These are phyloP conservation scores for Tribolium castaneum DNA, from an alignment of 1,140 invertebrate species.

Conservation along the genomic window DNA sequence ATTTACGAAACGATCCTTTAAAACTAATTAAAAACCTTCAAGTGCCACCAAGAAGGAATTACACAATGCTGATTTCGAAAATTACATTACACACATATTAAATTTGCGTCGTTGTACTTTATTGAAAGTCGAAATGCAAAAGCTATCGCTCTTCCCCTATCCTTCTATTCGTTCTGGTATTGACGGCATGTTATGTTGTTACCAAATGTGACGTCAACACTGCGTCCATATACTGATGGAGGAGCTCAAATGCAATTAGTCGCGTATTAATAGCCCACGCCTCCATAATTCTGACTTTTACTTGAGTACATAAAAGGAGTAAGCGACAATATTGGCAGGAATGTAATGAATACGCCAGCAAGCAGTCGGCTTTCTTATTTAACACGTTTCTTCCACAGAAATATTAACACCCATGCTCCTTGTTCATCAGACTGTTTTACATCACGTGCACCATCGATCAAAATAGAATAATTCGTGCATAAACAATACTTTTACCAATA, in stretches of 20 bases:
- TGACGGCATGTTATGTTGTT: slow-evolving; percentile 18
- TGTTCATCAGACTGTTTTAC: too few relatives aligned
- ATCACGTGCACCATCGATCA: too few relatives aligned
- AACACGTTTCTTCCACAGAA: background rate
- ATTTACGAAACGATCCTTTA: background rate
- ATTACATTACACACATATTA: slow-evolving; percentile 16
- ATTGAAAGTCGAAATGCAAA: slow-evolving; percentile 22
- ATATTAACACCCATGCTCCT: background rate
- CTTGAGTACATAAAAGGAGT: background rate
- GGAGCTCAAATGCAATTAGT: slow-evolving; percentile 20
- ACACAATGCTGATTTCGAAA: background rate
- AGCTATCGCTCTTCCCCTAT: background rate
- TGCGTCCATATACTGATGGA: slow-evolving; percentile 1
- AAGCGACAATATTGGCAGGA: background rate
- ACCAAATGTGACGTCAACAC: slow-evolving; percentile 23
- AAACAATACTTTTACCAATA: background rate
- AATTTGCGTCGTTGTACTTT: slow-evolving; percentile 20
- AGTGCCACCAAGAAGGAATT: background rate
- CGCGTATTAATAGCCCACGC: slow-evolving; percentile 3
- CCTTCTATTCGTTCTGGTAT: background rate
- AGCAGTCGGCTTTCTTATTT: too few relatives aligned
- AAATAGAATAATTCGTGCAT: background rate
- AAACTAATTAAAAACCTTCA: slow-evolving; percentile 1
- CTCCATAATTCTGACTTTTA: background rate
- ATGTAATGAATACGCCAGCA: too few relatives aligned